Evolutionary conservation across 2,888 invertebrate genomes (phyloP).

Genomic region (Drosophila antonietae): DNA sequence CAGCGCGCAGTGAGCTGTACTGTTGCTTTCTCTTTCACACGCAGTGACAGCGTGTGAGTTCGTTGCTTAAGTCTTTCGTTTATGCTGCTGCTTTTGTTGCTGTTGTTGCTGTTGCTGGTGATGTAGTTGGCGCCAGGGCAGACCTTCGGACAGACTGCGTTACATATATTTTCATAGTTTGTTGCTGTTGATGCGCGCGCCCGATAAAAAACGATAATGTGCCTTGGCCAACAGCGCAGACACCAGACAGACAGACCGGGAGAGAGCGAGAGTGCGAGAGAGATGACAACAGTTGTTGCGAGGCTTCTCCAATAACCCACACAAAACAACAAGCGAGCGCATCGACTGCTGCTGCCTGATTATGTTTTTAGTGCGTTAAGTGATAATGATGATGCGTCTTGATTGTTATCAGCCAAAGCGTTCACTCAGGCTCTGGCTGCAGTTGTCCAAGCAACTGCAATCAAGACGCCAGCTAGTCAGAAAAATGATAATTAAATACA

Average conservation of each 20-base stretch:
- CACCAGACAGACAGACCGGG: background rate
- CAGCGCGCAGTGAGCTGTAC: constrained; percentile 18
- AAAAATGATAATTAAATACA: constrained; percentile 63
- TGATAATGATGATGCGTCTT: constrained; percentile 79
- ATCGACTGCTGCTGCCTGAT: constrained; percentile 62
- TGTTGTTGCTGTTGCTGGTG: constrained; percentile 25
- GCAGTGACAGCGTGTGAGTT: constrained; percentile 64
- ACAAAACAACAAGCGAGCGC: constrained; percentile 35
- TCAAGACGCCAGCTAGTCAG: constrained; percentile 66
- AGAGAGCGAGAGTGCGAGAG: background rate
- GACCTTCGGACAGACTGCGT: constrained; percentile 58
- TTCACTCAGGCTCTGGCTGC: constrained; percentile 41
- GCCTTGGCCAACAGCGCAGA: constrained; percentile 41
- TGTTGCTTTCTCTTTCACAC: constrained; percentile 57
- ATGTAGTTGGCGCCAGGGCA: constrained; percentile 75
- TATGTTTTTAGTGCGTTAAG: constrained; percentile 81
- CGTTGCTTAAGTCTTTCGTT: constrained; percentile 75
- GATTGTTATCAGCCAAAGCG: constrained; percentile 69
- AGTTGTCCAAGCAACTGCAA: constrained; percentile 37
- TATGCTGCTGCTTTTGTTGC: constrained; percentile 53
- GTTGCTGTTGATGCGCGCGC: constrained; percentile 72
- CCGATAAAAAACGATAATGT: constrained; percentile 73
- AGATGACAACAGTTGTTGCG: background rate
- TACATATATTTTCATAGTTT: constrained; percentile 79
- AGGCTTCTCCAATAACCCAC: constrained; percentile 56